Evolutionary conservation across 2,888 invertebrate genomes (phyloP), one percentile per base, ranked within the genome.

Genomic region (Myathropa florea): DNA sequence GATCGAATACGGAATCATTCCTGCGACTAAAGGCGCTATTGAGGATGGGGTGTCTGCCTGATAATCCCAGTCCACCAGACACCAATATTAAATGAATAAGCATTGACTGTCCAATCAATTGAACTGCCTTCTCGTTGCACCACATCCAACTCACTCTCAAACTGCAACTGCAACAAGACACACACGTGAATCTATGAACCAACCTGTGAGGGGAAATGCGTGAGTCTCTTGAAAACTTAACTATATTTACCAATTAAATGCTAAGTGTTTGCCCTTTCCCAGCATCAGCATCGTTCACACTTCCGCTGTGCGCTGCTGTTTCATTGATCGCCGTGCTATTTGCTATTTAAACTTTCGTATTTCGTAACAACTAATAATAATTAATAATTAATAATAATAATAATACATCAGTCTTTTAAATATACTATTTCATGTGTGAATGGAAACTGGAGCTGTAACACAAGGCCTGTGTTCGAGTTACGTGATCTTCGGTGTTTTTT

Each of bases 371-470:
- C 83, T 83, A 53, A 87, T 87, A 83, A 87, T 87, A 78, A 79
- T 75, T 86, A 71, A 77, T 64, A 75, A 85, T 81, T 85, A 81
- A 70, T 75, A 68, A 85, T 70, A 85, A 77, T 85, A 87, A 87
- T 87, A 87, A 87, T 87, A 86, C 67, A 87, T 87, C 87, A 87
- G 87, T 87, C 87, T 87, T 87, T 87, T 78, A 75, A 87, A 80
- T 87, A 87, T 79, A 87, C 87, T 87, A 87, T 87, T 87, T 87
- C 86, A 75, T 79, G 83, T 28, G 28, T 86, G 86, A 86, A 71
- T 81, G 86, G 83, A 71, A 83, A 83, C 71, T 84, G 70, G 55
- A 71, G 73, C 71, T 82, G 83, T 79, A 86, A 86, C 86, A 70
- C 65, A 86, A 86, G 79, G 78, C 83, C 75, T 78, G 60, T 14